Conservation (phyloP, 2,888 invertebrate genomes). For the Macrostomum cliftonense region DNA sequence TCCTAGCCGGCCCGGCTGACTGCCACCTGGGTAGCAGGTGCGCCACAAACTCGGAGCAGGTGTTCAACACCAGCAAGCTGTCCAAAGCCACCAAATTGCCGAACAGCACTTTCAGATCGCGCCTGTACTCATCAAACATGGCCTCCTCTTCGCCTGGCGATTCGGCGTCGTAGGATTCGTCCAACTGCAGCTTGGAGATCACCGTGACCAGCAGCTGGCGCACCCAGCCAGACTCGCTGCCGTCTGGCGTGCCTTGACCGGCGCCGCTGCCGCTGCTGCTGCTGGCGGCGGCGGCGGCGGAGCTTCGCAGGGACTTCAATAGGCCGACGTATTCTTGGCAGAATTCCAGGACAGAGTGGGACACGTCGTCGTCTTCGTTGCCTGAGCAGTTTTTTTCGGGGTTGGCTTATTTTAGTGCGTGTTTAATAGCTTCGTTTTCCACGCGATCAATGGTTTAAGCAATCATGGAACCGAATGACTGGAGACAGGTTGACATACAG, state of each 20-base stretch:
- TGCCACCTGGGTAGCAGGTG: constrained; percentile 38
- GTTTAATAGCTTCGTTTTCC: no score
- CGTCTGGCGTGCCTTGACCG: neutral
- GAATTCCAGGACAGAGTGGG: constrained; percentile 40
- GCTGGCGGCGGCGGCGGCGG: no score
- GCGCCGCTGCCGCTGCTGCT: no score
- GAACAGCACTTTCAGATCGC: constrained; percentile 41
- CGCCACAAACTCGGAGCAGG: constrained; percentile 35
- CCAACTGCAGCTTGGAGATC: constrained; percentile 42
- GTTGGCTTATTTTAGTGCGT: no score
- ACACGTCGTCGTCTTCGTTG: constrained; percentile 42
- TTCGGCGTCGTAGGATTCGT: constrained; percentile 41
- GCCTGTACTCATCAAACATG: constrained; percentile 42
- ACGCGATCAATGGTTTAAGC: no score
- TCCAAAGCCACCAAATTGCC: constrained; percentile 42
- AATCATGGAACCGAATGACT: no score
- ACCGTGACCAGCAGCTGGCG: constrained; percentile 38
- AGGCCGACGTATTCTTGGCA: constrained; percentile 40
- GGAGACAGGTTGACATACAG: no score
- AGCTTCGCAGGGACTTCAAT: constrained; percentile 30
- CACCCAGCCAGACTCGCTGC: neutral
- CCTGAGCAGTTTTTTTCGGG: no score
- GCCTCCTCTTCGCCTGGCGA: constrained; percentile 42
- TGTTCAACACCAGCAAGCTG: constrained; percentile 36
- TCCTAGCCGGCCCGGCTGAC: constrained; percentile 35